Evolutionary conservation across 2,113 vertebrate genomes (phyloP).

Genomic region (Lepisosteus oculatus): DNA sequence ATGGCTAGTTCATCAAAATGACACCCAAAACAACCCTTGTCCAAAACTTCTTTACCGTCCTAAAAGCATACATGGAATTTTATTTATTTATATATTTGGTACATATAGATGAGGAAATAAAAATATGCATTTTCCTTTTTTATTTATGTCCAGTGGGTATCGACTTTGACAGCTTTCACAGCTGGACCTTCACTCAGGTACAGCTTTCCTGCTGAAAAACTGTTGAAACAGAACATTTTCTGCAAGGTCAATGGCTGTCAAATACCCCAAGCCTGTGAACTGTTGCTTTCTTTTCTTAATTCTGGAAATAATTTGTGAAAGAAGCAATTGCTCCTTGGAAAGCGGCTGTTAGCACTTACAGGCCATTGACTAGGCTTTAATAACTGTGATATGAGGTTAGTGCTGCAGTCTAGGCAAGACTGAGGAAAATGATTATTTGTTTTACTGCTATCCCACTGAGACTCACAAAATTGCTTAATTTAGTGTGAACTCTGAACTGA

Average conservation of each 20-base stretch:
- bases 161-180: too few species aligned
- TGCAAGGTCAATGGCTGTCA: constrained; percentile 9
- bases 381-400: constrained; percentile 12
- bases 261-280: constrained; percentile 6
- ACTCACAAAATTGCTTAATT: constrained; percentile 14
- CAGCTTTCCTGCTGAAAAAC: background rate
- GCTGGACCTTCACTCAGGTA: too few species aligned
- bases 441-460: constrained; percentile 7
- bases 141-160: too few species aligned
- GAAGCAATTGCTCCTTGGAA: constrained; percentile 17
- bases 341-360: constrained; percentile 23
- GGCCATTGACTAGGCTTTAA: background rate
- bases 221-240: constrained; percentile 8
- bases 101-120: too few species aligned
- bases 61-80: too few species aligned
- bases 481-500: constrained; percentile 15
- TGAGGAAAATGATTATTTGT: constrained; percentile 14
- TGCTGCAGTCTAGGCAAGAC: background rate
- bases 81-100: too few species aligned
- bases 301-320: constrained; percentile 20
- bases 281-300: constrained; percentile 8
- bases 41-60: too few species aligned
- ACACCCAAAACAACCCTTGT: too few species aligned
- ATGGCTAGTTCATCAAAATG: too few species aligned
- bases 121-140: too few species aligned